Percentiles rank a stretch among this genome's conserved stretches.
phyloP scores from a whole-genome alignment of 1,140 invertebrate species.

The Zaprionus ornatus region DNA sequence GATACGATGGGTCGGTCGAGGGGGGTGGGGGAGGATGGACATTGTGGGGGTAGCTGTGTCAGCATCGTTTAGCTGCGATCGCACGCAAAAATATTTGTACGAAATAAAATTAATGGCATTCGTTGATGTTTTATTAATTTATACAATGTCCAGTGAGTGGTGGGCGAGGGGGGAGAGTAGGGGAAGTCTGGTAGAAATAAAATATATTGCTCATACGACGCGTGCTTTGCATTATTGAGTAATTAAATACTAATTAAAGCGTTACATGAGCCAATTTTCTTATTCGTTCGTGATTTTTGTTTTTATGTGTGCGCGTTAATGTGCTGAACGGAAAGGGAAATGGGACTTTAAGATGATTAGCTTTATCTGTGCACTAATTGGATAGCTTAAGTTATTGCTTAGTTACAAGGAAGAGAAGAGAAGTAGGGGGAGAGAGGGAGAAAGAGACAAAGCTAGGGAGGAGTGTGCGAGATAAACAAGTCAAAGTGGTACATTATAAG shows the following conservation, averaged over 20 bases:
- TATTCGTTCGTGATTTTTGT: slow-evolving; percentile 23
- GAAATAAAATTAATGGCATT: slow-evolving; percentile 79
- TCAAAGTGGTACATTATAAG: slow-evolving; percentile 20
- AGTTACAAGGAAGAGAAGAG: not conserved
- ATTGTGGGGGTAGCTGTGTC: slow-evolving; percentile 24
- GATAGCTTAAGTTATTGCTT: slow-evolving; percentile 35
- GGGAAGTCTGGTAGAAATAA: slow-evolving; percentile 46
- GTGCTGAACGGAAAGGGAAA: not conserved
- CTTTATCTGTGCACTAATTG: slow-evolving; percentile 37
- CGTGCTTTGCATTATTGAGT: slow-evolving; percentile 77
- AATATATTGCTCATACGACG: slow-evolving; percentile 77
- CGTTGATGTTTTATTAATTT: slow-evolving; percentile 82
- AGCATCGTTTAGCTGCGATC: slow-evolving; percentile 66
- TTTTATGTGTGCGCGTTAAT: slow-evolving; percentile 18
- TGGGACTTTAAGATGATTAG: slow-evolving; percentile 31
- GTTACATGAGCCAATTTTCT: slow-evolving; percentile 66
- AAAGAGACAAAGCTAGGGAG: not conserved
- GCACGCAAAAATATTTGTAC: slow-evolving; percentile 79
- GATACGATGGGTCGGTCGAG: slow-evolving; percentile 4
- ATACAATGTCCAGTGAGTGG: slow-evolving; percentile 46
- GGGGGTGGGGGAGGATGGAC: not conserved
- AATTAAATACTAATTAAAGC: slow-evolving; percentile 82
- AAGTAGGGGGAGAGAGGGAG: not conserved
- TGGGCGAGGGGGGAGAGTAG: not conserved
- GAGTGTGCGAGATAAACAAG: slow-evolving; percentile 6